Evolutionary conservation across 2,888 invertebrate genomes (phyloP).

Genomic region (Pyrrhosoma nymphula): DNA sequence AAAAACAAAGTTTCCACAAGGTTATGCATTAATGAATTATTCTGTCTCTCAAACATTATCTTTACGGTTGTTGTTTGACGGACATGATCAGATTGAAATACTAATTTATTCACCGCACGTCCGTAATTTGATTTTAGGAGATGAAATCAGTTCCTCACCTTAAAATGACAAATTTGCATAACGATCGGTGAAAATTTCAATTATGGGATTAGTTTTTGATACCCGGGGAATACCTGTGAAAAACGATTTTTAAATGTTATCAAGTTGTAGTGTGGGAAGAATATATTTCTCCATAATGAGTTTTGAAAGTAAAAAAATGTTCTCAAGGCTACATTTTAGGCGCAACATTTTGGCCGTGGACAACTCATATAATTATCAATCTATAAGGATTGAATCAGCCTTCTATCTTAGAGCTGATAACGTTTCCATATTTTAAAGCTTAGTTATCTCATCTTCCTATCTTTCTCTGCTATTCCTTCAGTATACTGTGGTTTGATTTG

Average conservation of each 20-base stretch:
- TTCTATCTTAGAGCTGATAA: no score
- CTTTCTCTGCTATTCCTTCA: no score
- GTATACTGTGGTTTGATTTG: no score
- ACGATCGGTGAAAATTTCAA: background rate
- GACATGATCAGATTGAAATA: background rate
- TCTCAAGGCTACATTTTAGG: no score
- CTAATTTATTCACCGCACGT: background rate
- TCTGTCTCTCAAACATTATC: background rate
- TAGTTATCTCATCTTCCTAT: no score
- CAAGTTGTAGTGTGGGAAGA: background rate
- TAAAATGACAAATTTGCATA: background rate
- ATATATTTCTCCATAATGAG: background rate
- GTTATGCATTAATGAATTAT: no score
- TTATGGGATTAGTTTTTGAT: background rate
- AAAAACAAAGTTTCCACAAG: no score
- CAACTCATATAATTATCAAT: no score
- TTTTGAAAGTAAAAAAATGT: no score
- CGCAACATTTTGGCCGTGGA: no score
- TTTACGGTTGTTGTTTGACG: background rate
- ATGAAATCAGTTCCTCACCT: background rate
- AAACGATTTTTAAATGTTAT: background rate
- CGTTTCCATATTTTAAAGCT: no score
- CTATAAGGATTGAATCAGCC: no score
- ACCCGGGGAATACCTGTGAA: background rate
- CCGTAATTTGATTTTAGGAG: background rate